Conservation (phyloP, 2,113 vertebrate species). For the Cichladusa arquata region DNA sequence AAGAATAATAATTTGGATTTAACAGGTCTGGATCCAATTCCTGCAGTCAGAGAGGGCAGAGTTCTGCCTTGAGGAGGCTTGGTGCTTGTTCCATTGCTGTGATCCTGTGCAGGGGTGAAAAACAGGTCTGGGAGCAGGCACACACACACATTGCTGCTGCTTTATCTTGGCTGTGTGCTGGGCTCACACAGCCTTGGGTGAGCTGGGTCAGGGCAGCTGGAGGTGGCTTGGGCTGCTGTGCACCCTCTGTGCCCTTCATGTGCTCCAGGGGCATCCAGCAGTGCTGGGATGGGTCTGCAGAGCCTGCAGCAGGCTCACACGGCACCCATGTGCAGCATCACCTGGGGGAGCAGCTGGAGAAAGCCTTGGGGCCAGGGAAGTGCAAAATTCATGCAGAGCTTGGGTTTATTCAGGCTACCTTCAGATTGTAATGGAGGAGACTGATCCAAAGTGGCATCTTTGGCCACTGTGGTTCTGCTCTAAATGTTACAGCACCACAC, state of each 20-base stretch:
- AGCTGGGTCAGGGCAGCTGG: neutral
- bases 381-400: neutral
- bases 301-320: neutral
- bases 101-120: neutral
- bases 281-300: neutral
- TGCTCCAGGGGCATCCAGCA: neutral
- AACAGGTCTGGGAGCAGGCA: neutral
- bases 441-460: neutral
- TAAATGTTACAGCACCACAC: neutral
- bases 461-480: neutral
- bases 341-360: neutral
- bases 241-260: neutral
- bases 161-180: neutral
- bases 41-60: neutral
- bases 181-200: neutral
- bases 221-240: neutral
- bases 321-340: neutral
- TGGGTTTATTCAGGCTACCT: neutral
- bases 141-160: accelerated
- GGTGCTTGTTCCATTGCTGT: neutral
- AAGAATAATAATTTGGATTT: neutral
- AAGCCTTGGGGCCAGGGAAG: neutral
- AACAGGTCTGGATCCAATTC: neutral
- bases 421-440: neutral
- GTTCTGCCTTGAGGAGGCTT: neutral